Base-by-base conservation (phyloP, 2,113 vertebrate genomes). In the Dipodomys merriami region DNA sequence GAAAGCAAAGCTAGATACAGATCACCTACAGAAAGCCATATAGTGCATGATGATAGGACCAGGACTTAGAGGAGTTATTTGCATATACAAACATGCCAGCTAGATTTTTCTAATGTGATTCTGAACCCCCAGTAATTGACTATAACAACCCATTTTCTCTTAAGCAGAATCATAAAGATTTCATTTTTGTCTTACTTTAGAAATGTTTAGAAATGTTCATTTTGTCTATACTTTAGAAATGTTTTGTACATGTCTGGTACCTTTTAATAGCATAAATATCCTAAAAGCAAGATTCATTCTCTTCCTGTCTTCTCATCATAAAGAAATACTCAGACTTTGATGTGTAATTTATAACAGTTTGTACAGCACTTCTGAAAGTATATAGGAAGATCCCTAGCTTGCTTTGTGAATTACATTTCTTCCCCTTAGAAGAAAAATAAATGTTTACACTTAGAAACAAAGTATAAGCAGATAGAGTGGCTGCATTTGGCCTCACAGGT, bases 291-390 rank as follows among this genome's bases (percentile, higher is more conserved):
- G 57, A 35, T 91, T 35, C 86, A 68, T 67, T 94, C 83, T 88
- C 62, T 95, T 96, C 93, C 85, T 95, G 74, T 90, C 27, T 91
- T 95, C 4, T 78, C 73, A 94, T 95, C 46, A 12, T 67, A 53
- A 86, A 44, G 67, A 64, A 64, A 89, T 64, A 86, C 18, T 7
- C 49, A 33, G 67, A 78, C 89, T 95, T 95, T 6, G 6, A 80
- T 93, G 83, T 94, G 46, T 81, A 65, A 88, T 64, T 96, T 93
- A 69, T 93, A 88, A 91, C 88, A 91, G 79, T 95, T 93, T 90
- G 35, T 60, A 22, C 90, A 96, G 22, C 86, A 88, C 79, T 67
- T 93, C 46, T 96, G 57, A 87, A 88, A 60, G 1, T 85, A 78
- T 83, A 69, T 91, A 88, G 95, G 57, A 89, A 62, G 86, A 71